Evolutionary conservation across 2,113 vertebrate genomes (phyloP), one percentile per base, ranked within the genome.

Genomic region (Marmota flaviventris): DNA sequence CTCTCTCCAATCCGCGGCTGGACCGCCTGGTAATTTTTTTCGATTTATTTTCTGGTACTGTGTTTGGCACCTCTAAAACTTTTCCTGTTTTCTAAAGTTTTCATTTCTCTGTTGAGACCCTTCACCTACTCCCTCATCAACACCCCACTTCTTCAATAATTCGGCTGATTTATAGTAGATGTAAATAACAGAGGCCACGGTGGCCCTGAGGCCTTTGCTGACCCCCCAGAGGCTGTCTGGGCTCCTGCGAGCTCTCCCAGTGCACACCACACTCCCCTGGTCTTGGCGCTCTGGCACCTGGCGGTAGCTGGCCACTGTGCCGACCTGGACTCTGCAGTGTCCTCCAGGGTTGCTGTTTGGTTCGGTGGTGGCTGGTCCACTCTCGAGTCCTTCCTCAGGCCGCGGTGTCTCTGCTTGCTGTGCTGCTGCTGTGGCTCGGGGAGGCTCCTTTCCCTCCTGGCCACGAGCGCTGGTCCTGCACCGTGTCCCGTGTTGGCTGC

Each of bases 381-480:
- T 2, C 5, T 20, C 5, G 18, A 2, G 18, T 58, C 56, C 20
- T 6, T 6, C 56, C 56, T 58, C 18, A 4, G 56, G 56, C 56
- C 56, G 17, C 1, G 5, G 18, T 0, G 29, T 27, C 67, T 73
- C 78, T 29, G 37, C 84, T 4, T 1, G 12, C 53, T 69, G 6
- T 4, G 7, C 0, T 16, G 53, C 6, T 85, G 4, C 20, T 16
- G 4, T 3, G 37, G 27, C 18, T 32, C 16, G 5, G 1, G 12
- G 8, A 4, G 0, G 48, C 18, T 25, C 9, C 1, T 5, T 63
- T 53, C 48, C 3, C 14, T 9, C 45, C 37, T 4, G 85, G 12
- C 12, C 39, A 4, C 8, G 4, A 5, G 4, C 0, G 10, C 4
- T n/a, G 37, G 0, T 5, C 65, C 29, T 22, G 1, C 42, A 45